Evolutionary conservation across 1,140 invertebrate genomes (phyloP).

Genomic region (Lordiphosa clarofinis): DNA sequence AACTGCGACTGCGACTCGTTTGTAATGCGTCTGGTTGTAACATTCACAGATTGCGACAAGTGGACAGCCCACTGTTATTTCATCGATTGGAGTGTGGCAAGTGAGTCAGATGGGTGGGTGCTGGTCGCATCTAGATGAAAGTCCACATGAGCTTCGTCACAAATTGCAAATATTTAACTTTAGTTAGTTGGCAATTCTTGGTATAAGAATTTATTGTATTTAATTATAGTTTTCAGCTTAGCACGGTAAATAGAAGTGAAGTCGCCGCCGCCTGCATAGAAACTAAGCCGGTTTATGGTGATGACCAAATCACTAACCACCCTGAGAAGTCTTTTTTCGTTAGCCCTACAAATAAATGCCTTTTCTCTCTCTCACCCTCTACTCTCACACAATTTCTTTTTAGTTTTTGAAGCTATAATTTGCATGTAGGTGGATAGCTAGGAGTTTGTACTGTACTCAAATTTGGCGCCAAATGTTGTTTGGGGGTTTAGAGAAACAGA

Average conservation of each 20-base stretch:
- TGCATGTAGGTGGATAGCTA: too few species aligned
- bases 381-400: background rate
- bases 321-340: conserved; percentile 7
- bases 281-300: conserved; percentile 6
- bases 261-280: background rate
- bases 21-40: conserved; percentile 3
- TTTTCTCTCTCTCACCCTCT: conserved; percentile 1
- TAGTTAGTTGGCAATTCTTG: too few species aligned
- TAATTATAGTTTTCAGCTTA: too few species aligned
- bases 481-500: too few species aligned
- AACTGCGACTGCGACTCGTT: conserved; percentile 34
- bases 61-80: conserved; percentile 55
- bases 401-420: background rate
- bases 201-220: too few species aligned
- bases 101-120: conserved; percentile 11
- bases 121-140: too few species aligned
- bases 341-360: background rate
- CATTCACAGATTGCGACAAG: conserved; percentile 15
- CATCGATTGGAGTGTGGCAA: conserved; percentile 54
- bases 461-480: conserved; percentile 23
- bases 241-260: background rate
- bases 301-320: conserved; percentile 8
- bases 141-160: too few species aligned
- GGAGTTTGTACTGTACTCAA: conserved; percentile 28
- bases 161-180: too few species aligned